Evolutionary conservation across 2,888 invertebrate species (phyloP).

Genomic region (Ectemnius continuus): DNA sequence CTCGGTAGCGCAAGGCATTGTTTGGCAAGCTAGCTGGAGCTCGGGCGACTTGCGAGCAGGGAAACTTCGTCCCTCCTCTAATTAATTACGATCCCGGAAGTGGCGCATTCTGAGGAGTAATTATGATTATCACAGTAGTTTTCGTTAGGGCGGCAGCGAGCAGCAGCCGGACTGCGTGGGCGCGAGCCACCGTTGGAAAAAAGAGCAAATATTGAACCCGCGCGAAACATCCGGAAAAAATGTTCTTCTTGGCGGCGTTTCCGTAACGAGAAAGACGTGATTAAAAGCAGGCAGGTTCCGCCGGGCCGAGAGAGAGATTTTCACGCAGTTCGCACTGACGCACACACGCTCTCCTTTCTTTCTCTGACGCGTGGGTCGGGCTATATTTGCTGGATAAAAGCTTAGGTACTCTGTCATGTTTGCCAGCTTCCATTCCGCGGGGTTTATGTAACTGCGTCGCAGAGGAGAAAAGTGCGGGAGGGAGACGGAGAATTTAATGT

Average conservation of each 20-base stretch:
- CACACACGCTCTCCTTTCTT: conserved; percentile 2
- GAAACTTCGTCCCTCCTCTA: conserved; percentile 35
- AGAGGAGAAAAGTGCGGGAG: background rate
- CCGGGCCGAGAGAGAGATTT: conserved; percentile 21
- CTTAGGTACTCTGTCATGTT: conserved; percentile 38
- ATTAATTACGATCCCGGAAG: conserved; percentile 41
- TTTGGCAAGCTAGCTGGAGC: conserved; percentile 13
- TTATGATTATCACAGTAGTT: conserved; percentile 42
- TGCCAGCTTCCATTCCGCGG: conserved; percentile 31
- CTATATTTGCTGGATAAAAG: conserved; percentile 27
- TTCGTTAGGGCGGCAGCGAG: conserved; percentile 30
- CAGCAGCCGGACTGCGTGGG: conserved; percentile 10
- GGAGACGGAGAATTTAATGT: conserved; percentile 37
- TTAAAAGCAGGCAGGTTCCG: conserved; percentile 21
- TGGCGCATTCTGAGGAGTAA: conserved; percentile 28
- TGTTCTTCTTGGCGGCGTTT: conserved; percentile 11
- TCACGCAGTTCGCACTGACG: conserved; percentile 23
- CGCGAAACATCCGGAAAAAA: conserved; percentile 24
- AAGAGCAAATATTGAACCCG: conserved; percentile 22
- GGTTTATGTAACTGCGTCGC: conserved; percentile 44
- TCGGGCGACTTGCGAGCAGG: background rate
- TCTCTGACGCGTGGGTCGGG: background rate
- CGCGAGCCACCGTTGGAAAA: background rate
- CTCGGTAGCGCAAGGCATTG: conserved; percentile 32
- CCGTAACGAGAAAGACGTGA: conserved; percentile 25